Evolutionary conservation across 2,888 invertebrate species (phyloP).

Genomic region (Drosophila falleni): DNA sequence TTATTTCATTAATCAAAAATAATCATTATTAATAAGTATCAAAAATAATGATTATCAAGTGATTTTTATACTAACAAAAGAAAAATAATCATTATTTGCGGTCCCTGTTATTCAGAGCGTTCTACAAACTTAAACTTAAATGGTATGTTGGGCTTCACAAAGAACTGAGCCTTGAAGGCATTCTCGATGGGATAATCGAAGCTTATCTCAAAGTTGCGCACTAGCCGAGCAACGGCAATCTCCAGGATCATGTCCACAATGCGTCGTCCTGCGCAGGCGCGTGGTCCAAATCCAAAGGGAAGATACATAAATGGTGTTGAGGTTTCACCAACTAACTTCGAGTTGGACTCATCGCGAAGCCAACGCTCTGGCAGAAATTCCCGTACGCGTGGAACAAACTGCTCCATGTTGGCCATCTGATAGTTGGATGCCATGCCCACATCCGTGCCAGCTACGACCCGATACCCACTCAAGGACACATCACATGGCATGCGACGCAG

Average conservation of each 20-base stretch:
- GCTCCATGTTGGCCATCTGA: constrained; percentile 87
- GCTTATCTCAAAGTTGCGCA: constrained; percentile 85
- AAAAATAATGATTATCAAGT: too few relatives aligned
- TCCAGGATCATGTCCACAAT: constrained; percentile 91
- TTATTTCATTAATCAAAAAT: too few relatives aligned
- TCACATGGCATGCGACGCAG: constrained; percentile 87
- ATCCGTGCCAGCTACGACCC: constrained; percentile 88
- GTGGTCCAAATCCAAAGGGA: constrained; percentile 82
- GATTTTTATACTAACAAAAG: too few relatives aligned
- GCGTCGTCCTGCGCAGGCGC: constrained; percentile 90
- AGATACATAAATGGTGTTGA: constrained; percentile 80
- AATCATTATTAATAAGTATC: too few relatives aligned
- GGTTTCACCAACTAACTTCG: constrained; percentile 55
- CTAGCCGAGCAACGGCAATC: constrained; percentile 85
- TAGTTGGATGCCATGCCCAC: constrained; percentile 90
- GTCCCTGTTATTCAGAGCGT: constrained; percentile 44
- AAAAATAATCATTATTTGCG: too few relatives aligned
- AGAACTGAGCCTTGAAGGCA: constrained; percentile 74
- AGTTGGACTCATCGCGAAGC: constrained; percentile 84
- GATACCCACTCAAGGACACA: constrained; percentile 88
- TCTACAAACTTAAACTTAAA: constrained; percentile 84
- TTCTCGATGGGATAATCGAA: constrained; percentile 84
- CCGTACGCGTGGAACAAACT: constrained; percentile 88
- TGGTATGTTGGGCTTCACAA: constrained; percentile 84
- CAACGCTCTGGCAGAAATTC: constrained; percentile 92